phyloP scores from a whole-genome alignment of 2,113 vertebrate species.

The Myotis brandtii region DNA sequence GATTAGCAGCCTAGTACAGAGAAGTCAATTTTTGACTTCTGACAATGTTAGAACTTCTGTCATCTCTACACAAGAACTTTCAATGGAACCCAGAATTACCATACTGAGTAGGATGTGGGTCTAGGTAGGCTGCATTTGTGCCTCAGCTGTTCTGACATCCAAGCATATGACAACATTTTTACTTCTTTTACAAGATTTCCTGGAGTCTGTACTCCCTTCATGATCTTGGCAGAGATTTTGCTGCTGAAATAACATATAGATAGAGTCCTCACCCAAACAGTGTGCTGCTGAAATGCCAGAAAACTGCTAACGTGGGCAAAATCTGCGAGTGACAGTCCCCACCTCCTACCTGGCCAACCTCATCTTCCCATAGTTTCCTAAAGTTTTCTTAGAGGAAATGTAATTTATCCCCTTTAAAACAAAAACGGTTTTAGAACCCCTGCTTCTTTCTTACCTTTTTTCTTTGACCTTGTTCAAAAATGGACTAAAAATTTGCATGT shows the following conservation, averaged over 20 bases:
- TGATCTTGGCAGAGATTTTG: slow-evolving; percentile 70
- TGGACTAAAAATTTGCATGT: not conserved
- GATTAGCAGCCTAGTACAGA: not conserved
- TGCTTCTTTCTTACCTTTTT: slow-evolving; percentile 43
- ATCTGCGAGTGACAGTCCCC: slow-evolving; percentile 54
- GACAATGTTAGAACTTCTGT: slow-evolving; percentile 15
- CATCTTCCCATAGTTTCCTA: not conserved
- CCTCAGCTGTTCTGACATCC: slow-evolving; percentile 71
- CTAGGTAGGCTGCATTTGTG: slow-evolving; percentile 53
- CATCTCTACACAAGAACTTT: slow-evolving; percentile 13
- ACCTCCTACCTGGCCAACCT: slow-evolving; percentile 76
- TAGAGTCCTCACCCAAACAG: slow-evolving; percentile 71
- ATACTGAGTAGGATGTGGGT: not conserved
- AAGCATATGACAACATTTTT: slow-evolving; percentile 78
- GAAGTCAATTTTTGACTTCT: not conserved
- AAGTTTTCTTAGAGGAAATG: slow-evolving; percentile 51
- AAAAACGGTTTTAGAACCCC: slow-evolving; percentile 63
- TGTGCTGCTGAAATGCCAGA: slow-evolving; percentile 72
- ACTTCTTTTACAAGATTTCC: slow-evolving; percentile 80
- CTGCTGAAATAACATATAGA: slow-evolving; percentile 79
- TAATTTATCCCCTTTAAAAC: slow-evolving; percentile 37
- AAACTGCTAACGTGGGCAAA: slow-evolving; percentile 69
- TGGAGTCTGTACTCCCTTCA: slow-evolving; percentile 78
- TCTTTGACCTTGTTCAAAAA: slow-evolving; percentile 52
- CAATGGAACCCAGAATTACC: not conserved